Evolutionary conservation across 1,140 invertebrate species (phyloP).

Genomic region (Hyles euphorbiae): DNA sequence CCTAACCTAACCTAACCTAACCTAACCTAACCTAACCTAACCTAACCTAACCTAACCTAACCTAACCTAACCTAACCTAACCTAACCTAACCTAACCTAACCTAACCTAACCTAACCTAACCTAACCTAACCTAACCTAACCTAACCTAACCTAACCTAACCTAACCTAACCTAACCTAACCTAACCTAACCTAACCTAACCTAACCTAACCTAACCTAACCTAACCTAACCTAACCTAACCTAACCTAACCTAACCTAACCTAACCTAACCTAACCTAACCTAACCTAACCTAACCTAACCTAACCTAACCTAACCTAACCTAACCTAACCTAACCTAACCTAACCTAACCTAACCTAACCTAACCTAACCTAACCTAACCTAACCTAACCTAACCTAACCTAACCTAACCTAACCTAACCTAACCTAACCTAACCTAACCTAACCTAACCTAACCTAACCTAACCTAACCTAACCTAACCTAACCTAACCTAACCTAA

Average conservation of each 20-base stretch:
- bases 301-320: conserved; percentile 16
- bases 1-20: conserved; percentile 10
- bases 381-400: too few species aligned
- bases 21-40: conserved; percentile 36
- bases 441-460: too few species aligned
- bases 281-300: conserved; percentile 17
- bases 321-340: background rate
- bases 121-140: conserved; percentile 12
- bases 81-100: conserved; percentile 21
- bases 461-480: too few species aligned
- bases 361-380: too few species aligned
- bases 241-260: conserved; percentile 18
- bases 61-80: conserved; percentile 22
- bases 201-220: conserved; percentile 5
- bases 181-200: conserved; percentile 14
- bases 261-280: conserved; percentile 17
- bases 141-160: conserved; percentile 8
- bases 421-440: too few species aligned
- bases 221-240: conserved; percentile 15
- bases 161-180: conserved; percentile 9
- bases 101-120: conserved; percentile 17
- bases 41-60: conserved; percentile 39
- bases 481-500: too few species aligned
- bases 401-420: too few species aligned
- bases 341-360: conserved; percentile 5